Evolutionary conservation across 2,113 vertebrate species (phyloP), one percentile per base, ranked within the genome.

Genomic region (Trochalopteron elliotii): DNA sequence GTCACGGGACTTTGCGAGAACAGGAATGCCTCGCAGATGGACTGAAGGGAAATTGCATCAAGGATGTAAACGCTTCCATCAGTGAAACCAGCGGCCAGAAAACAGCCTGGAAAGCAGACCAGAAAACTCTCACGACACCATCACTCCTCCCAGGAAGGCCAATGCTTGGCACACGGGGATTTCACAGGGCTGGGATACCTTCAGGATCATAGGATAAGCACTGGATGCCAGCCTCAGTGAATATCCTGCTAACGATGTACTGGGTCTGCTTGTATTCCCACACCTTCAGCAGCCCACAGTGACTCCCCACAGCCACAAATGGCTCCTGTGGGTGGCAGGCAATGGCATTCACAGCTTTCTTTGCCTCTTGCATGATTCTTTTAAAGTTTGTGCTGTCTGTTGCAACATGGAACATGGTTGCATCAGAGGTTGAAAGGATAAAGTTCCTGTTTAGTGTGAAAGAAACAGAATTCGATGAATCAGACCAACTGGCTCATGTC

Each of bases 11-110:
- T 96, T 35, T 76, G 91, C 2, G 98, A 98, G 91, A 97, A 98
- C 24, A 83, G 97, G 93, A 99, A 98, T 74, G 98, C 94, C 2
- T 97, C 50, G 24, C 81, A 95, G 88, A 98, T 97, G 71, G 98
- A 98, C 77, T 97, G 87, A 67, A 99, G 97, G 50, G 98, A 98
- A 90, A 97, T 97, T 3, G 98, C 83, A 81, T 99, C 98, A 5
- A 99, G 97, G 85, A 99, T 94, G 84, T 98, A 90, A 92, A 99
- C 96, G 2, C 97, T 97, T 56, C 99, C 99, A 77, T 98, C 98
- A 4, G 95, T 97, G 94, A 99, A 99, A 37, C 99, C 99, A 57
- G 98, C 98, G 0, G 98, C 99, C 87, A 99, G 96, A 67, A 98
- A 97, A 44, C 71, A 92, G 35, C 99, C 99, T 99, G 97, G 53